A percentile compares a stretch with the other conserved stretches of the same genome.
Conservation (phyloP, 2,888 invertebrate species). For the Dioctria linearis region DNA sequence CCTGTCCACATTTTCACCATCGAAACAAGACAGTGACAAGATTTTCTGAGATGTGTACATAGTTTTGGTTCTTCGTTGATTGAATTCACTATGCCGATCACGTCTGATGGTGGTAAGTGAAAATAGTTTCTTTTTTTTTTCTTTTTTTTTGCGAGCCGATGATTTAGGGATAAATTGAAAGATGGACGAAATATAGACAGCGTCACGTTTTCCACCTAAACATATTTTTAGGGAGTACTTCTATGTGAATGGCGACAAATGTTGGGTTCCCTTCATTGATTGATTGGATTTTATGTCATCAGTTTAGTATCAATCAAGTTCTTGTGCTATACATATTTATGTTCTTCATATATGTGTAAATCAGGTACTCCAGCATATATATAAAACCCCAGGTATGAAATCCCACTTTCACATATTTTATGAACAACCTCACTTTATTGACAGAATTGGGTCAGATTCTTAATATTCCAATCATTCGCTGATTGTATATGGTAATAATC, state of each 20-base stretch:
- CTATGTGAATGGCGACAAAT: background rate
- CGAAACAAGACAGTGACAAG: constrained; percentile 33
- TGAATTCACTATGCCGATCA: constrained; percentile 20
- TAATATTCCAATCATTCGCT: background rate
- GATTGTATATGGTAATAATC: constrained; percentile 55
- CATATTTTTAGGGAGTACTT: constrained; percentile 23
- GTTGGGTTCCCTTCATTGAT: background rate
- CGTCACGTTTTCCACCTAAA: constrained; percentile 38
- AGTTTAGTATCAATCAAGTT: background rate
- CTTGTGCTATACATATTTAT: background rate
- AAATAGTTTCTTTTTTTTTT: constrained; percentile 2
- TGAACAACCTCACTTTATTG: background rate
- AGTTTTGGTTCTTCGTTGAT: constrained; percentile 10
- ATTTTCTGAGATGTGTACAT: constrained; percentile 2
- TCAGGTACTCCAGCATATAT: too few species aligned
- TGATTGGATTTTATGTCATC: background rate
- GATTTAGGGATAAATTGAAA: constrained; percentile 12
- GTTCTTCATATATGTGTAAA: background rate
- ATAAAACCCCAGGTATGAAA: background rate
- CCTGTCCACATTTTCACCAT: background rate
- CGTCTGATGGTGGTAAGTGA: background rate
- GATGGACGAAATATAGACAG: constrained; percentile 28
- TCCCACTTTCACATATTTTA: background rate
- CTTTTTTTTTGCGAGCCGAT: background rate
- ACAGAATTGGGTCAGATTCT: constrained; percentile 1